Base-by-base conservation (phyloP, 2,888 invertebrate genomes). In the Cosmia pyralina region DNA sequence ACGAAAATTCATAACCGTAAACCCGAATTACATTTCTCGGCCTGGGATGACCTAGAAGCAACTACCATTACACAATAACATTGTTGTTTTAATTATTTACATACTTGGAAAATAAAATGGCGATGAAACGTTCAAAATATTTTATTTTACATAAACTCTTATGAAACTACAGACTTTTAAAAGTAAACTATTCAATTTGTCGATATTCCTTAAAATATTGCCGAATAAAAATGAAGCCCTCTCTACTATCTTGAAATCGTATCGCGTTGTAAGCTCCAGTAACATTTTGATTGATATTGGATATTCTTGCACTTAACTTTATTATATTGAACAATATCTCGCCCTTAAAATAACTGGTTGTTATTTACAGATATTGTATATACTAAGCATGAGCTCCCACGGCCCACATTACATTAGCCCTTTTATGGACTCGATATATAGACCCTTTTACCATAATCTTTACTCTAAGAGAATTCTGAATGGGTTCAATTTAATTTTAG, bases 401-500 rank as follows among this genome's bases (percentile, higher is more conserved):
- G 74, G 60, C 74, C 68, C 72, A 77, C 76, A 79, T 85, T 76
- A 76, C 66, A 79, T 80, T 80, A 85, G 65, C 65, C 70, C 76
- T 68, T 85, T 82, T 79, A 82, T 70, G 74, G 59, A 63, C 73
- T 76, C 62, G 69, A 58, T 70, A 81, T 70, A 81, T 70, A 75
- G 70, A 72, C 69, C 75, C 72, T 82, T 75, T 82, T 77, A 82
- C 81, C 76, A 85, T 83, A 79, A 83, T 80, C 72, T 85, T 75
- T 69, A 48, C 63, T 74, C 66, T 78, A 70, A 79, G 78, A 75
- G 78, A 81, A 79, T 77, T 74, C 73, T 72, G 74, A 83, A 86
- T 79, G 75, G 77, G 77, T 84, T 72, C 72, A 83, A 88, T 84
- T 83, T 83, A 80, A 87, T 88, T 86, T 85, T 77, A 85, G 70